These are phyloP conservation scores for Eupithecia centaureata DNA, from an alignment of 2,888 invertebrate genomes.

Conservation along the genomic window DNA sequence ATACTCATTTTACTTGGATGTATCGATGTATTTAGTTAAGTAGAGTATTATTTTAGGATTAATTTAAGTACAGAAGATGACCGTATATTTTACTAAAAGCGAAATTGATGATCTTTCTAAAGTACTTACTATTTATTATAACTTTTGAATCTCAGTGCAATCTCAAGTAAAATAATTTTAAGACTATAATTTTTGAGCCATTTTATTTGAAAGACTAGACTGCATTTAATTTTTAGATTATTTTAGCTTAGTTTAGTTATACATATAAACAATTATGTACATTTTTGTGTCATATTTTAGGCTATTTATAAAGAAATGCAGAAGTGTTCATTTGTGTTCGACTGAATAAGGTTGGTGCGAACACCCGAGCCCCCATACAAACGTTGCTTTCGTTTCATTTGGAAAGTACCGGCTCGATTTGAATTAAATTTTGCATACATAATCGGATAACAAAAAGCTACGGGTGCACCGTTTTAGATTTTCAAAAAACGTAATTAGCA, in stretches of 20 bases:
- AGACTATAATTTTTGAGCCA: conserved; percentile 44
- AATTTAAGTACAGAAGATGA: background rate
- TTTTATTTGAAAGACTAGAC: conserved; percentile 58
- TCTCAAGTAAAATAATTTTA: conserved; percentile 40
- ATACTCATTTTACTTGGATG: conserved; percentile 7
- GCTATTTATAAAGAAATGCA: conserved; percentile 27
- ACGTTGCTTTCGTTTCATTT: no score
- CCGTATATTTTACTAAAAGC: background rate
- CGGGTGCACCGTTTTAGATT: no score
- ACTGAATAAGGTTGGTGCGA: no score
- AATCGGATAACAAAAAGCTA: no score
- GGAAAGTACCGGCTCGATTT: no score
- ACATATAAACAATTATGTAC: conserved; percentile 49
- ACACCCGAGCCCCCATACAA: no score
- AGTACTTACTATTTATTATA: conserved; percentile 22
- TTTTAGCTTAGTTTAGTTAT: conserved; percentile 43
- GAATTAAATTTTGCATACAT: no score
- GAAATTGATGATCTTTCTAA: background rate
- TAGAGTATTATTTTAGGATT: background rate
- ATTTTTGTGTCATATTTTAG: conserved; percentile 68
- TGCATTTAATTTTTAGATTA: conserved; percentile 62
- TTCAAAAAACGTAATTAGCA: no score
- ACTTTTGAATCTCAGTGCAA: conserved; percentile 48
- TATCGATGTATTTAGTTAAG: conserved; percentile 2
- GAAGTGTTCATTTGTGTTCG: conserved; percentile 17